phyloP scores from a whole-genome alignment of 2,888 invertebrate species.

The Choristoneura rosaceana region DNA sequence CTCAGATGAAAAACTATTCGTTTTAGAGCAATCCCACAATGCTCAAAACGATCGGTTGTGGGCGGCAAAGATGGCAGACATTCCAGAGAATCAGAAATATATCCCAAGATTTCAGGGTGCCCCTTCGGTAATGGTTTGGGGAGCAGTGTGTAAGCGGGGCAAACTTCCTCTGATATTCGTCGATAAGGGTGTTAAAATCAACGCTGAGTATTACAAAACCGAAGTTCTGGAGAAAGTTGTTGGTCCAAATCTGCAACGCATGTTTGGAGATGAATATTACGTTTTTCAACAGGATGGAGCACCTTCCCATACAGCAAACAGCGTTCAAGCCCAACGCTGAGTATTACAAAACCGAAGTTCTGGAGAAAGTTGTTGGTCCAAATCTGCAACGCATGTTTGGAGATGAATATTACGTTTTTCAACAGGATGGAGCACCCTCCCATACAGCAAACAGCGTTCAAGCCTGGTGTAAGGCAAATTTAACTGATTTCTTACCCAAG shows the following conservation, averaged over 20 bases:
- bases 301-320: background rate
- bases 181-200: slow-evolving; percentile 4
- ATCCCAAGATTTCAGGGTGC: background rate
- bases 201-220: slow-evolving; percentile 7
- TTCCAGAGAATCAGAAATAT: no score
- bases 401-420: slow-evolving; percentile 7
- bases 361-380: slow-evolving; percentile 4
- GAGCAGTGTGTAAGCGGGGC: slow-evolving; percentile 9
- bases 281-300: slow-evolving; percentile 7
- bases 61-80: no score
- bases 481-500: background rate
- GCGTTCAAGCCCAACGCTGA: background rate
- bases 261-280: slow-evolving; percentile 9
- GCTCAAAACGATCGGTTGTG: no score
- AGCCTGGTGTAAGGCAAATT: background rate
- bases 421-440: background rate
- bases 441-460: background rate
- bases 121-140: slow-evolving; percentile 7
- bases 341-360: slow-evolving; percentile 6
- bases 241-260: background rate
- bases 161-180: slow-evolving; percentile 2
- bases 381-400: slow-evolving; percentile 6
- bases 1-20: no score
- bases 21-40: no score
- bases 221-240: slow-evolving; percentile 10